Percentiles rank a stretch among this genome's conserved stretches.
These are phyloP conservation scores for Mobula birostris DNA, from an alignment of 2,113 vertebrate species.

Conservation along the genomic window DNA sequence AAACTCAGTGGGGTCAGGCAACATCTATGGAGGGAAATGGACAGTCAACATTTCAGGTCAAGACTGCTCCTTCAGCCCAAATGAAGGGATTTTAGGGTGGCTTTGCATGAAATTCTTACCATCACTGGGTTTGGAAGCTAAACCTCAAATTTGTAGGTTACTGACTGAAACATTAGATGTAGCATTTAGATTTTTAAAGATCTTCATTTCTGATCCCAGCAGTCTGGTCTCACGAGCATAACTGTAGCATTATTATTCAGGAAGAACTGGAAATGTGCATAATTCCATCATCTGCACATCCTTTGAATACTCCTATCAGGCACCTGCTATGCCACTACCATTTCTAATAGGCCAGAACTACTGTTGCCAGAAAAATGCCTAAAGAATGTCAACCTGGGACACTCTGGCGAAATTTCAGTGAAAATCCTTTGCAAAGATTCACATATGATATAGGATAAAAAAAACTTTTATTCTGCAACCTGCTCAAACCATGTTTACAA, in stretches of 20 bases:
- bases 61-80: too few relatives aligned
- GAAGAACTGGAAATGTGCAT: neutral
- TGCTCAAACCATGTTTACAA: neutral
- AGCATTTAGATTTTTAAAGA: neutral
- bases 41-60: too few relatives aligned
- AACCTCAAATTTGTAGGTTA: neutral
- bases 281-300: neutral
- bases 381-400: neutral
- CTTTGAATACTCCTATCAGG: neutral
- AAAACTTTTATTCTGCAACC: neutral
- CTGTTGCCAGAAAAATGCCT: neutral
- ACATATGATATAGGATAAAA: neutral
- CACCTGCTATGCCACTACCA: neutral
- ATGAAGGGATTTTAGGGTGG: neutral
- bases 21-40: too few relatives aligned
- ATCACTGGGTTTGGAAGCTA: neutral
- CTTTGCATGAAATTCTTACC: neutral
- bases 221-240: neutral
- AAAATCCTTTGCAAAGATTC: neutral
- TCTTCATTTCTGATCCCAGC: neutral
- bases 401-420: neutral
- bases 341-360: neutral
- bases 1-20: too few relatives aligned
- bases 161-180: neutral
- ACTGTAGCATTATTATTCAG: neutral